phyloP scores from a whole-genome alignment of 1,140 invertebrate genomes.

The Drosophila subpulchrella region DNA sequence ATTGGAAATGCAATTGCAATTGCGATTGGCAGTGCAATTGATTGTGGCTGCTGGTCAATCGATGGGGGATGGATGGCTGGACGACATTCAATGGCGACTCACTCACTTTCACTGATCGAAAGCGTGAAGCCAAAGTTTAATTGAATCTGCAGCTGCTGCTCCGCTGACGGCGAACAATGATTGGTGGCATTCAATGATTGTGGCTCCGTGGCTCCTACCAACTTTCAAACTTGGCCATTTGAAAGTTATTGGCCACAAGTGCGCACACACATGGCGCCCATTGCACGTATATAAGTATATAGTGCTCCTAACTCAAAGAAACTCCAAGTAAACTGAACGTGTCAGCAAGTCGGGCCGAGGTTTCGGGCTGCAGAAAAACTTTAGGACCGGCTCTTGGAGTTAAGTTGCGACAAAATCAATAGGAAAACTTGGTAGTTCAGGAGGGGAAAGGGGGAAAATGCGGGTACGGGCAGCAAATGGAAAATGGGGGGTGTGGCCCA shows the following conservation, averaged over 20 bases:
- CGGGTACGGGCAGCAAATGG: constrained; percentile 7
- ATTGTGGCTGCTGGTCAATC: constrained; percentile 38
- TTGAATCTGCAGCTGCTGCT: constrained; percentile 63
- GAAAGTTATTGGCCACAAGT: constrained; percentile 75
- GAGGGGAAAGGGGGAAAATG: not conserved
- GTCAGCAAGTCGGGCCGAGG: constrained; percentile 46
- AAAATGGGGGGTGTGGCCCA: constrained; percentile 38
- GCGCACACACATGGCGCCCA: constrained; percentile 29
- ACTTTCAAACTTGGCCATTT: constrained; percentile 78
- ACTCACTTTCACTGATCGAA: constrained; percentile 76
- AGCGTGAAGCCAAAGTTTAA: constrained; percentile 80
- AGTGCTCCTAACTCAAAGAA: constrained; percentile 18
- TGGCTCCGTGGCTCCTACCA: constrained; percentile 47
- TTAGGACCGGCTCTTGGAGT: constrained; percentile 31
- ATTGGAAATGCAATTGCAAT: constrained; percentile 29
- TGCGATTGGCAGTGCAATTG: constrained; percentile 44
- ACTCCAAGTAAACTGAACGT: constrained; percentile 50
- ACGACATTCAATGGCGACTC: constrained; percentile 16
- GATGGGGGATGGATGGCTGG: constrained; percentile 20
- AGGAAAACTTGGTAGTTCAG: constrained; percentile 42
- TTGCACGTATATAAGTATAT: constrained; percentile 13
- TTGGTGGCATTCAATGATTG: constrained; percentile 65
- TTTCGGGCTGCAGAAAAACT: constrained; percentile 38
- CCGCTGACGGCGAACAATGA: constrained; percentile 51
- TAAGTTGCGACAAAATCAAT: constrained; percentile 72